phyloP scores from a whole-genome alignment of 2,113 vertebrate species.

The Python bivittatus region DNA sequence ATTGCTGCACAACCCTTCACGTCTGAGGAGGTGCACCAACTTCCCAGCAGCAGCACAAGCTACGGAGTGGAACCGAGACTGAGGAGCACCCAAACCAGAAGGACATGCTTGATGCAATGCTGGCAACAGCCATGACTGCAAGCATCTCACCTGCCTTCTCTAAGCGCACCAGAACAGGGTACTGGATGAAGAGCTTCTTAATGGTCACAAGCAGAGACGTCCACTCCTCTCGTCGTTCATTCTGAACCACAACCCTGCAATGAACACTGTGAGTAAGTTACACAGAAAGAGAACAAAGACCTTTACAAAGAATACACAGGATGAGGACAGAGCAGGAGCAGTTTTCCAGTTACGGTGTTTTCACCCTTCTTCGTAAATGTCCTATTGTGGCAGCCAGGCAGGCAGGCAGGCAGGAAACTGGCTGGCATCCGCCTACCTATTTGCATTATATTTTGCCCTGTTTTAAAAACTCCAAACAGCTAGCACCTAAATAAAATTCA shows the following conservation, averaged over 20 bases:
- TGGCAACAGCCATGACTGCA: no score
- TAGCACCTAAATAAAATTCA: no score
- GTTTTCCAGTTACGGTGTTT: background rate
- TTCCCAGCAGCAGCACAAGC: background rate
- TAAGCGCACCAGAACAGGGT: slow-evolving; percentile 91
- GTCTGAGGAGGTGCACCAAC: no score
- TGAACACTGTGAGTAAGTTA: background rate
- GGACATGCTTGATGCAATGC: background rate
- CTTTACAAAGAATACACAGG: background rate
- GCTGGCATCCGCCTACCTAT: background rate
- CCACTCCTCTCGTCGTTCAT: slow-evolving; percentile 97
- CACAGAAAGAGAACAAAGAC: background rate
- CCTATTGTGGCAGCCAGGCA: background rate
- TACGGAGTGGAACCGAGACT: no score
- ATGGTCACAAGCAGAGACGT: slow-evolving; percentile 93
- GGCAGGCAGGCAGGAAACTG: no score
- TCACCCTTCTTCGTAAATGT: background rate
- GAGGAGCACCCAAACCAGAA: background rate
- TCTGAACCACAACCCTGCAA: slow-evolving; percentile 93
- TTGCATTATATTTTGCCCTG: background rate
- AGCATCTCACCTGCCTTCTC: slow-evolving; percentile 82
- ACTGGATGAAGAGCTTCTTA: slow-evolving; percentile 98
- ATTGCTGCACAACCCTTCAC: background rate
- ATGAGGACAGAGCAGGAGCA: background rate
- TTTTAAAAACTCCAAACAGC: no score